Evolutionary conservation across 2,113 vertebrate genomes (phyloP), one percentile per base, ranked within the genome.

Genomic region (Sceloporus undulatus): DNA sequence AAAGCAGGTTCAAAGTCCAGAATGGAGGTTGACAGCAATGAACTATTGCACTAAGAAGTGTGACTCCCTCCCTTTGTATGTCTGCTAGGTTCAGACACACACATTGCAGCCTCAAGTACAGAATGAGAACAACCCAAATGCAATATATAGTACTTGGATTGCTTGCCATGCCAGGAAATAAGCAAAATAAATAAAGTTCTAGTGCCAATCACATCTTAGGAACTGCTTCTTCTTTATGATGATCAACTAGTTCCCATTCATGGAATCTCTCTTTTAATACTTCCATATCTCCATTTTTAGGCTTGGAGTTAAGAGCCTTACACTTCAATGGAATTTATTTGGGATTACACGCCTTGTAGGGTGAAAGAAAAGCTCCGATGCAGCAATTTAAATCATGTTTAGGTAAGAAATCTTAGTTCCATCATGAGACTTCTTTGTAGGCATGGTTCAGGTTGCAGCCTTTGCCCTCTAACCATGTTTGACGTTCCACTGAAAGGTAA

Each of bases 401-500:
- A 70, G 40, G n/a, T 56, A 19, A 13, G 40, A 56, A 78, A 48
- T 77, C 42, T 84, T 19, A 54, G 18, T 79, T 68, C 27, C 16
- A 27, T 68, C 54, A n/a, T 52, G 75, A 25, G 76, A 78, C 34
- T 52, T 4, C 18, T 29, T 70, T 54, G 29, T 27, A 25, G 11
- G 40, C 4, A 18, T 38, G 34, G 11, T 86, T 79, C 48, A 68
- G n/a, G 65, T 14, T 71, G 10, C 48, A 38, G 34, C 66, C 68
- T 56, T 59, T 54, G 66, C 25, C 68, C 52, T 59, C 19, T 79
- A 78, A 48, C 27, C 9, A 34, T 73, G 18, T 73, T 84, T 84
- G 82, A 54, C 73, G 82, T 18, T 34, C 82, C 3, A 27, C 25
- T 52, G 42, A 84, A 84, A 54, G 76, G 84, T 76, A 89, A 82